A percentile compares a stretch with the other conserved stretches of the same genome.
These are phyloP conservation scores for Diadophis punctatus DNA, from an alignment of 2,113 vertebrate species.

Conservation along the genomic window DNA sequence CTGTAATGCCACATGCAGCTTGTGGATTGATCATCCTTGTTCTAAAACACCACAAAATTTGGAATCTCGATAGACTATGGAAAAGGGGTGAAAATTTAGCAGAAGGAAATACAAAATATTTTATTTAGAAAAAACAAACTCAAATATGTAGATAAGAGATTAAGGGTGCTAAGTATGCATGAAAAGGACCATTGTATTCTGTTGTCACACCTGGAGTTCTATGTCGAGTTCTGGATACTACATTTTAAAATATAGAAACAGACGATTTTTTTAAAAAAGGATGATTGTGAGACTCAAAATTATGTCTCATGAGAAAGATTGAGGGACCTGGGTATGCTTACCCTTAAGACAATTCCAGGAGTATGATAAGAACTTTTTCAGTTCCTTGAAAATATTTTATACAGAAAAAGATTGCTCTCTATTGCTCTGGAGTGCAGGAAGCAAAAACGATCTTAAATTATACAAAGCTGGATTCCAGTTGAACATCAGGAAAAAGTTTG, in stretches of 20 bases:
- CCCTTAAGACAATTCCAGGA: background rate
- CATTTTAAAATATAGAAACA: background rate
- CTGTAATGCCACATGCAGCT: background rate
- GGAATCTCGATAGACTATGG: background rate
- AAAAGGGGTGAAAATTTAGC: background rate
- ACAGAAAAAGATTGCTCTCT: background rate
- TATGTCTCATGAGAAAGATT: background rate
- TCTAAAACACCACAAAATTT: background rate
- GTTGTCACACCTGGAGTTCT: background rate
- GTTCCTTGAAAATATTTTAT: background rate
- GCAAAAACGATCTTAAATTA: background rate
- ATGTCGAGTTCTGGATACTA: background rate
- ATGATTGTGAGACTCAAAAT: background rate
- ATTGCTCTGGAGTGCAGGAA: background rate
- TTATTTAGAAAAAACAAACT: background rate
- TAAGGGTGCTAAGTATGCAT: background rate
- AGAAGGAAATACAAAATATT: background rate
- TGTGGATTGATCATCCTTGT: background rate
- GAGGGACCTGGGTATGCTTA: background rate
- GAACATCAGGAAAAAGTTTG: background rate
- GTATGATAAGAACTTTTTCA: background rate
- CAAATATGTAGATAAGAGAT: background rate
- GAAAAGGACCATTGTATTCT: background rate
- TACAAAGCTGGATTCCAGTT: background rate
- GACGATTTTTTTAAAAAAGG: background rate